These are phyloP conservation scores for Patella depressa DNA, from an alignment of 2,888 invertebrate species.

Conservation along the genomic window DNA sequence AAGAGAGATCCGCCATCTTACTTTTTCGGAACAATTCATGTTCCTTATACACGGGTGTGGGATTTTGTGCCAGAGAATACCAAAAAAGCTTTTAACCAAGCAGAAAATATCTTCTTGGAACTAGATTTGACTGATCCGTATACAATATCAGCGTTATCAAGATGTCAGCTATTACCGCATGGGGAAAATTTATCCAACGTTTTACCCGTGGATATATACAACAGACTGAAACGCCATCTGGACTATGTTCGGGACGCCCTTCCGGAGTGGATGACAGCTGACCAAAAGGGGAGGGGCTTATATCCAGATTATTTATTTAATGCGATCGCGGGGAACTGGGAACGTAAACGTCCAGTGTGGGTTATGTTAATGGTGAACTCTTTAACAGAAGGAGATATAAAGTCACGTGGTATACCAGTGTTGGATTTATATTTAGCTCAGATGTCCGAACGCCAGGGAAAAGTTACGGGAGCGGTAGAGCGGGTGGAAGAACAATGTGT, in stretches of 20 bases:
- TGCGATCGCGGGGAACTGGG: conserved; percentile 74
- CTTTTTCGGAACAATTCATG: conserved; percentile 76
- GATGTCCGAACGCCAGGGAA: conserved; percentile 72
- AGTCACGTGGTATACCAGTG: conserved; percentile 73
- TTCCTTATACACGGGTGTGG: conserved; percentile 75
- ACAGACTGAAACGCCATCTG: conserved; percentile 72
- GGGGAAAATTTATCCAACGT: conserved; percentile 68
- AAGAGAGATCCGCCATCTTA: conserved; percentile 70
- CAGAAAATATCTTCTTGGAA: conserved; percentile 74
- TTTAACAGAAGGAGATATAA: conserved; percentile 73
- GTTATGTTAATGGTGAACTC: conserved; percentile 75
- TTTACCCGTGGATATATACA: conserved; percentile 72
- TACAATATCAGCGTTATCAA: conserved; percentile 72
- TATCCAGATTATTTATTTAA: conserved; percentile 73
- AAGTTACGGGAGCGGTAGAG: conserved; percentile 74
- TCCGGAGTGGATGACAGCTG: conserved; percentile 72
- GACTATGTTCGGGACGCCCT: conserved; percentile 71
- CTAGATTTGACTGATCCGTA: conserved; percentile 74
- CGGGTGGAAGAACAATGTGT: conserved; percentile 75
- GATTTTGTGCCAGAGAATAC: conserved; percentile 73
- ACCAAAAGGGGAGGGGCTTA: conserved; percentile 68
- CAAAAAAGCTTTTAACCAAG: conserved; percentile 73
- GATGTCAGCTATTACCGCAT: conserved; percentile 73
- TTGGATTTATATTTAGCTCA: conserved; percentile 75
- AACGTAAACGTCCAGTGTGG: conserved; percentile 75